Base-by-base conservation (phyloP, 2,888 invertebrate genomes). In the Serrognathus titanus region DNA sequence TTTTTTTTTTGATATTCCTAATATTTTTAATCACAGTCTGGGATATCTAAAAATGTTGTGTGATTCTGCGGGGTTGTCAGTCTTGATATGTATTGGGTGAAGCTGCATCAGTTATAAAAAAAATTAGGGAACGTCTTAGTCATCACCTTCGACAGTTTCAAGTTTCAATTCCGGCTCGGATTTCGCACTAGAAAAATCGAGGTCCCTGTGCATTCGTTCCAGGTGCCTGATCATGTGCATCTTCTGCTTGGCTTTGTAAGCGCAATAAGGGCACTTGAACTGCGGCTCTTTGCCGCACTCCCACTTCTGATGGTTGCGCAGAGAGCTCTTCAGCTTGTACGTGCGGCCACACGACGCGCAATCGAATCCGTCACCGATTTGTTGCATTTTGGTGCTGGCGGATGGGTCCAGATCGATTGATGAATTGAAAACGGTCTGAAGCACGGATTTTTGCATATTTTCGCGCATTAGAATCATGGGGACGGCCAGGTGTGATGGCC, bases 141-240 rank as follows among this genome's bases (percentile, higher is more conserved):
- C 20, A 43, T 43, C 43, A 43, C 43, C 43, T 10, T 43, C 43
- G 43, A 20, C 13, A 4, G 12, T 16, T 10, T 43, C 43, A 13
- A 20, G 9, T 9, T 43, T 43, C 43, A 16, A 10, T 11, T 16
- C 20, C 10, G 20, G 10, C 16, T 16, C 43, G 40, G 40, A 11
- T 40, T 40, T 40, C 11, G 12, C 40, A 3, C 13, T 20, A 11
- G 12, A 10, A 20, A 13, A 16, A 16, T 74, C 75, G 10, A 72
- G 71, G 50, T 72, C 74, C 40, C 87, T 85, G 71, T 89, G 89
- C 88, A 89, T 89, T 59, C 89, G 81, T 77, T 89, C 89, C 85
- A 89, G 88, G 50, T 89, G 89, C 50, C 88, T 81, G 57, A 85
- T 87, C 69, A 88, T 87, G 75, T 89, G 88, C 87, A 88, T 88